Base-by-base conservation (phyloP, 2,797 vertebrate species). In the Triplophysa yarkandensis region DNA sequence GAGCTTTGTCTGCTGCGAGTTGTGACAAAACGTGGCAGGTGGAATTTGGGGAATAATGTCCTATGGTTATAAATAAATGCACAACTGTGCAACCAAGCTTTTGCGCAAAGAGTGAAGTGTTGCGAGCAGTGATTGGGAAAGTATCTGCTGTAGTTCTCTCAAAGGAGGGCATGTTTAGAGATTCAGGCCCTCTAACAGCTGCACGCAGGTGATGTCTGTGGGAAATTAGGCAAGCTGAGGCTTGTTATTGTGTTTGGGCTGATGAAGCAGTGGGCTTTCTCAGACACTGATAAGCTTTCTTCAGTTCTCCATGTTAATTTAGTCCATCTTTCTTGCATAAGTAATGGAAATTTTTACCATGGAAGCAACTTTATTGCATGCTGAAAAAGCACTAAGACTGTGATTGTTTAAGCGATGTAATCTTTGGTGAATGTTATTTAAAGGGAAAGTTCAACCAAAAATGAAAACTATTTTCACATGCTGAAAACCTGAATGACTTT, bases 121-220 rank as follows among this genome's bases (percentile, higher is more conserved):
- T 74, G 39, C 58, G 69, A 63, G 63, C 61, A 66, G 54, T 78
- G 78, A 78, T 79, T 79, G 28, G 64, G 60, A 71, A 61, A 52
- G 68, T 65, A 60, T 86, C 81, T 84, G 80, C 76, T 55, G 61
- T 70, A 80, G 79, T 80, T 80, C 84, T 81, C 78, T 80, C 80
- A 81, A 70, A 79, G 71, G 77, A 62, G 43, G 28, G 44, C 55
- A 77, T 52, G 52, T 66, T 63, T 55, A 43, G 46, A 74, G 19
- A 79, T 71, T 57, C 55, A 57, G 43, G 63, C 44, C 65, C 62
- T 55, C 19, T 64, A 74, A 72, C 66, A 80, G 74, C 69, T 78
- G 64, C 30, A 48, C 36, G 52, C 34, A 19, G n/a, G 19, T 30
- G 4, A 34, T 30, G 34, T 76, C 21, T 55, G 54, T 61, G 62